These are phyloP conservation scores for Dryadula phaetusa DNA, from an alignment of 2,888 invertebrate genomes.

Conservation along the genomic window DNA sequence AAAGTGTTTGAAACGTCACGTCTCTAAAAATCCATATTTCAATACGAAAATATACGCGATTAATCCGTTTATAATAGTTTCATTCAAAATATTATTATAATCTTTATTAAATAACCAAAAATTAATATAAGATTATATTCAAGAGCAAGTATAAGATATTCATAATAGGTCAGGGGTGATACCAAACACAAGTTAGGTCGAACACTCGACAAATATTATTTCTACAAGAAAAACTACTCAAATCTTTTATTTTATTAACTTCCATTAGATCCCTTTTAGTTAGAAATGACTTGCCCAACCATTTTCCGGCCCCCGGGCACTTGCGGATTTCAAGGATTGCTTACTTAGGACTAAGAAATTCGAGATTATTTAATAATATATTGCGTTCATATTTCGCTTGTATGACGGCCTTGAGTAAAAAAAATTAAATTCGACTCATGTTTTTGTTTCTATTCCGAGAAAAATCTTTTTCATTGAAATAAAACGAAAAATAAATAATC, in stretches of 20 bases:
- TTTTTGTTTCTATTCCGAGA: neutral
- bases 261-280: constrained; percentile 21
- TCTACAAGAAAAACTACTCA: constrained; percentile 20
- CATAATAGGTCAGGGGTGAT: neutral
- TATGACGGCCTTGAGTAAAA: neutral
- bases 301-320: neutral
- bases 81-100: no score
- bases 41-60: no score
- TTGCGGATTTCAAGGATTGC: constrained; percentile 19
- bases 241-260: constrained; percentile 25
- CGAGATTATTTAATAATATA: constrained; percentile 22
- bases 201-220: neutral
- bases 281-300: constrained; percentile 1
- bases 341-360: constrained; percentile 27
- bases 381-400: neutral
- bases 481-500: no score
- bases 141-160: neutral
- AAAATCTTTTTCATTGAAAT: neutral
- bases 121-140: neutral
- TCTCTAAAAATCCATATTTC: no score
- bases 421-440: neutral
- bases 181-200: neutral
- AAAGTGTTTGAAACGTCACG: no score
- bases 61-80: no score
- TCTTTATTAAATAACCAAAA: neutral